Conservation (phyloP, 2,888 invertebrate species). For the Agrotis ipsilon region DNA sequence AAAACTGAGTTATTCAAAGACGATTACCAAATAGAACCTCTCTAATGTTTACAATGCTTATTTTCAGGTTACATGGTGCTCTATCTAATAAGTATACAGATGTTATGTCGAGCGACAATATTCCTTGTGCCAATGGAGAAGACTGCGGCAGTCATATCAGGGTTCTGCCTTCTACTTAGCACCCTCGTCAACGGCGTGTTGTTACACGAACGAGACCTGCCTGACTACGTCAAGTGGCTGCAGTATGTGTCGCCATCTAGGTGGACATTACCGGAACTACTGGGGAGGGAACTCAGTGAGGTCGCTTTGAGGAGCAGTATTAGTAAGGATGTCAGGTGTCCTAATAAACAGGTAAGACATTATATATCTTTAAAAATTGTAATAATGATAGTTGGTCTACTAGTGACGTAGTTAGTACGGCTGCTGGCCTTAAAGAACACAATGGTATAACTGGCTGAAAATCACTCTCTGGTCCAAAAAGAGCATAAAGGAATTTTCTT, state of each 20-base stretch:
- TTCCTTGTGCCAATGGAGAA: slow-evolving; percentile 93
- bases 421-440: background rate
- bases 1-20: background rate
- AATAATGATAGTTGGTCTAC: too few species aligned
- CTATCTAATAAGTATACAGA: slow-evolving; percentile 93
- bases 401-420: background rate
- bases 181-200: slow-evolving; percentile 93
- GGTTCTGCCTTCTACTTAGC: slow-evolving; percentile 91
- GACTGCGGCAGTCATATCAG: slow-evolving; percentile 92
- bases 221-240: slow-evolving; percentile 92
- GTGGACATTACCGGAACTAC: slow-evolving; percentile 93
- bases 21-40: too few species aligned
- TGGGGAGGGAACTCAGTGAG: slow-evolving; percentile 92
- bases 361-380: background rate
- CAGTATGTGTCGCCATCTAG: slow-evolving; percentile 93
- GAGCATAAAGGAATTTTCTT: background rate
- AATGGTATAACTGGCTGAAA: background rate
- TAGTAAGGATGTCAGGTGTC: slow-evolving; percentile 90
- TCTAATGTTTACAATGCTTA: background rate
- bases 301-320: slow-evolving; percentile 91
- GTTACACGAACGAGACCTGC: slow-evolving; percentile 93
- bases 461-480: background rate
- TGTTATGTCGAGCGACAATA: slow-evolving; percentile 92
- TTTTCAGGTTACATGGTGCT: slow-evolving; percentile 93
- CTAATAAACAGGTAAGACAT: slow-evolving; percentile 93